These are phyloP conservation scores for Athetis lepigone DNA, from an alignment of 2,888 invertebrate genomes.

Conservation along the genomic window DNA sequence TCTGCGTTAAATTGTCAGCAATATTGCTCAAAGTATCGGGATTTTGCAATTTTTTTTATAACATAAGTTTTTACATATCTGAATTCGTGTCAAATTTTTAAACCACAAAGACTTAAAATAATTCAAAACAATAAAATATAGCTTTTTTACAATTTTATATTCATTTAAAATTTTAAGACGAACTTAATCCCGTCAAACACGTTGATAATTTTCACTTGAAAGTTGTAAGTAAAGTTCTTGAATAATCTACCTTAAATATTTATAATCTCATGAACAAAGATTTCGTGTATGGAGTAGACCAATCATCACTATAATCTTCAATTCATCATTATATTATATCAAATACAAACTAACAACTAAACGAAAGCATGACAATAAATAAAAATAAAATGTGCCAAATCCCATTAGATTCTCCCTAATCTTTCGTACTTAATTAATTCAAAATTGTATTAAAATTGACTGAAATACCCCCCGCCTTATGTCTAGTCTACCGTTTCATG, in stretches of 20 bases:
- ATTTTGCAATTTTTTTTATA: no score
- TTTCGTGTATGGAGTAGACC: background rate
- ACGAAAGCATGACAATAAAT: constrained; percentile 27
- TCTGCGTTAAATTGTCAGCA: background rate
- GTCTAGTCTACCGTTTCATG: constrained; percentile 66
- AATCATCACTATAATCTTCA: background rate
- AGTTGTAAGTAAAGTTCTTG: no score
- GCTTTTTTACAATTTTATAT: no score
- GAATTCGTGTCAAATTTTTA: no score
- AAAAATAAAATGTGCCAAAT: constrained; percentile 70
- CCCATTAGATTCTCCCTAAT: constrained; percentile 59
- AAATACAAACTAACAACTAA: constrained; percentile 12
- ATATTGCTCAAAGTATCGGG: no score
- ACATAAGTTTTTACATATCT: no score
- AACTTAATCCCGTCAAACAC: no score
- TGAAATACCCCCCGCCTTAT: constrained; percentile 70
- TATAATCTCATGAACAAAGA: background rate
- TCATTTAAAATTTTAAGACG: no score
- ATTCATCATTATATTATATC: background rate
- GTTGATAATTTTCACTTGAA: no score
- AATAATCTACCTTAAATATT: no score
- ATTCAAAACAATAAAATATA: no score
- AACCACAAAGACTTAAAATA: no score
- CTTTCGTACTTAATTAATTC: constrained; percentile 46
- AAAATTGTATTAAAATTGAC: constrained; percentile 62